Base-by-base conservation (phyloP, 2,888 invertebrate species). In the Ichneumoninae sp. region DNA sequence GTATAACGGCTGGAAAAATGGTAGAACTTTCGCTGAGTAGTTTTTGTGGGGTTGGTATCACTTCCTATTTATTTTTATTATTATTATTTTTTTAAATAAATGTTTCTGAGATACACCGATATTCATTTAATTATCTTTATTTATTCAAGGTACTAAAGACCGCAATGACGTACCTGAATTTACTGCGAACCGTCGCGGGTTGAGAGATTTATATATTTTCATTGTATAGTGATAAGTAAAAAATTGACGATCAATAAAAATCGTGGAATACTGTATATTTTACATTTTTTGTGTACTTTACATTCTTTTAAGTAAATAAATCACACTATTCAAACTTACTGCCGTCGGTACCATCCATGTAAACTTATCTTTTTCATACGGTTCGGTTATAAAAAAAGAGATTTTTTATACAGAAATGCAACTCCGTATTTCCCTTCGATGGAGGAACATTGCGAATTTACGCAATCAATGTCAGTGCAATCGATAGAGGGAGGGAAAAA, bases 1-100 rank as follows among this genome's bases (percentile, higher is more conserved):
- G 87, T 76, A 86, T 92, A n/a, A 91, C 92, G 10, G 92, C 92
- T 62, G 92, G 91, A 22, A 92, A 90, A 84, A 75, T 92, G 80
- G 83, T 89, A 3, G 87, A 89, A 19, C 60, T 92, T 16, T 92
- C 92, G 0, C 75, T 91, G 30, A 40, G 74, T 40, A 90, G 87
- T 69, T 92, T 92, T 80, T 88, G 89, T 70, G 88, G 87, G 40
- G 92, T 92, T 82, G 86, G 91, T 90, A 80, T 6, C 40, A 10
- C 22, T 7, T 22, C 33, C 16, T 47, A 16, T 70, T 65, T 36
- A n/a, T 19, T 57, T 19, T n/a, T 19, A 0, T n/a, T 40, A 19
- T 44, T 22, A 33, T 47, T 26, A 52, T 26, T 36, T 33, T 60
- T 60, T 8, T 7, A 0, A 26, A 60, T 30, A 5, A 57, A 65